phyloP scores from a whole-genome alignment of 2,888 invertebrate species.

The Ephialtes manifestator region DNA sequence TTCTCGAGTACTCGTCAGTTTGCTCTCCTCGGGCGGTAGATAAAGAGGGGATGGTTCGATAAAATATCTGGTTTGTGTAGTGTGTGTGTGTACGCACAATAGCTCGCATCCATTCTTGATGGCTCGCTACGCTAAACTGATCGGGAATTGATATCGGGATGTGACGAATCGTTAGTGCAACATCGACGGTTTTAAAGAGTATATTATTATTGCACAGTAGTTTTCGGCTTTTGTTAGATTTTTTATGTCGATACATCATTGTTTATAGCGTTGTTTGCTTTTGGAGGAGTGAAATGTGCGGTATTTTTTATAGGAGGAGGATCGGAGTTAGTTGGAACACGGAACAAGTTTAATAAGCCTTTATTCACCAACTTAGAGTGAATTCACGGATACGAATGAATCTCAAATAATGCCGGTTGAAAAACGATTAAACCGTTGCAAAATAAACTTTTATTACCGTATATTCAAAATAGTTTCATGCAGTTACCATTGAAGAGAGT shows the following conservation, averaged over 20 bases:
- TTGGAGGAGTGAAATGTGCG: neutral
- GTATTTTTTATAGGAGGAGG: no score
- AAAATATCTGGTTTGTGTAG: constrained; percentile 5
- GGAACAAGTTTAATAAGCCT: no score
- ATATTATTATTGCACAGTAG: neutral
- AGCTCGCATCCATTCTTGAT: neutral
- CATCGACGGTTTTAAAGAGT: neutral
- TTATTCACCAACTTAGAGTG: no score
- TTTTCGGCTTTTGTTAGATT: neutral
- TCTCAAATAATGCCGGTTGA: no score
- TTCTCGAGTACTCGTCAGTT: constrained; percentile 24
- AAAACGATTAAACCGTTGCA: no score
- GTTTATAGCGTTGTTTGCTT: neutral
- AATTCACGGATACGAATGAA: no score
- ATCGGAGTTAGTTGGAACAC: no score
- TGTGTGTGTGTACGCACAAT: neutral
- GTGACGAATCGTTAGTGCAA: neutral
- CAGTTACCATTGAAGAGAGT: no score
- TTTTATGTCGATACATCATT: no score
- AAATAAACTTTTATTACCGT: no score
- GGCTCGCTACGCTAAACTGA: neutral
- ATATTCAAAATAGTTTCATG: no score
- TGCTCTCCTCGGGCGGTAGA: constrained; percentile 20
- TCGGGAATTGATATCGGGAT: constrained; percentile 3
- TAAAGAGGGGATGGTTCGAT: constrained; percentile 8